Conservation (phyloP, 2,113 vertebrate genomes). For the Otocyon megalotis region DNA sequence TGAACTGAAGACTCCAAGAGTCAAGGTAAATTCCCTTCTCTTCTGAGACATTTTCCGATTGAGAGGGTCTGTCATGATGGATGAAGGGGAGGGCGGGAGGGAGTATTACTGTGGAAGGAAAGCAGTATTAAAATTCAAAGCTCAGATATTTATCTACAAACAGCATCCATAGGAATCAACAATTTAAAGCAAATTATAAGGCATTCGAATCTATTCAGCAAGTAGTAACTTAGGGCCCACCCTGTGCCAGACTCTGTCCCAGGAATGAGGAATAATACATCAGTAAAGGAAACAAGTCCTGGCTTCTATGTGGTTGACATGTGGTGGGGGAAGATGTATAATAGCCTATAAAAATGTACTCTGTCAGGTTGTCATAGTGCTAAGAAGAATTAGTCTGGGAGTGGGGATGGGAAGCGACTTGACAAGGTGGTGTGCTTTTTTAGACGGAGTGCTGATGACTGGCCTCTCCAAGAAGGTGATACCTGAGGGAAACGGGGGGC, state of each 20-base stretch:
- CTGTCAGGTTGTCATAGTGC: background rate
- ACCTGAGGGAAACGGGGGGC: background rate
- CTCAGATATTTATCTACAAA: background rate
- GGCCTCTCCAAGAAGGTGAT: background rate
- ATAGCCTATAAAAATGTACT: background rate
- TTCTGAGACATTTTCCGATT: background rate
- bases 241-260: background rate
- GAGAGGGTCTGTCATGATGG: background rate
- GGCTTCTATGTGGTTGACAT: background rate
- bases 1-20: background rate
- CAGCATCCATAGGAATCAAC: background rate
- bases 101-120: background rate
- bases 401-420: background rate
- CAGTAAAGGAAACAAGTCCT: background rate
- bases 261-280: background rate
- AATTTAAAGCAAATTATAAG: conserved; percentile 16
- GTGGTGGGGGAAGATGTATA: background rate
- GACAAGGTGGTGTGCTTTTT: background rate
- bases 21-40: background rate
- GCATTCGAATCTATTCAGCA: background rate
- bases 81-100: background rate
- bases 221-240: background rate
- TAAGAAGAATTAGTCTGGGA: background rate
- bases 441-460: background rate
- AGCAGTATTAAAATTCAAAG: background rate